These are phyloP conservation scores for Pachypanchax playfairii DNA, from an alignment of 2,113 vertebrate genomes.

Conservation along the genomic window DNA sequence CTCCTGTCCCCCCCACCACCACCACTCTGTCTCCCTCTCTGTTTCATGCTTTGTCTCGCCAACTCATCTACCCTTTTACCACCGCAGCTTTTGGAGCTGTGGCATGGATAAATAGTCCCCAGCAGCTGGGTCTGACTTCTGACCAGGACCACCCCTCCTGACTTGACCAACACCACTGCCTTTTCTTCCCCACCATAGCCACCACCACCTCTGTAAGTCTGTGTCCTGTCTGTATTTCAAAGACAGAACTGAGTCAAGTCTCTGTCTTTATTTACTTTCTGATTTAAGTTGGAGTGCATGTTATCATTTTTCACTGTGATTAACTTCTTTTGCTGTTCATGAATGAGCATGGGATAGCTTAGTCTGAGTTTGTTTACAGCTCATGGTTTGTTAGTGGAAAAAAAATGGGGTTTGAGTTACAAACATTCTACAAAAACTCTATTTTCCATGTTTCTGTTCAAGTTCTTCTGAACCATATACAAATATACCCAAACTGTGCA, in stretches of 20 bases:
- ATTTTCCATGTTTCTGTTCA: conserved; percentile 50
- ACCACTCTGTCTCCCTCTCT: conserved; percentile 43
- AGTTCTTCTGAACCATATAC: conserved; percentile 47
- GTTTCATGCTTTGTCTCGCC: conserved; percentile 54
- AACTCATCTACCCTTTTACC: conserved; percentile 54
- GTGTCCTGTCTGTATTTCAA: conserved; percentile 42
- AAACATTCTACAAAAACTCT: conserved; percentile 39
- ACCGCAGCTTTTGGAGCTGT: conserved; percentile 59
- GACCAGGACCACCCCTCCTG: conserved; percentile 72
- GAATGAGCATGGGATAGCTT: conserved; percentile 24
- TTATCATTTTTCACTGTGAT: conserved; percentile 34
- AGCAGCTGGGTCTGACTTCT: conserved; percentile 69
- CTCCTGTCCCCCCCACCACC: conserved; percentile 33
- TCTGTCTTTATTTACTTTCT: conserved; percentile 43
- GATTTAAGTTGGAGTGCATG: conserved; percentile 39
- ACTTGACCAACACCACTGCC: conserved; percentile 52
- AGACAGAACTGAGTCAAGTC: conserved; percentile 20
- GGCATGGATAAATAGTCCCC: conserved; percentile 65
- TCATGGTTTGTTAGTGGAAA: conserved; percentile 5
- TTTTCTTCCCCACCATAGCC: conserved; percentile 33
- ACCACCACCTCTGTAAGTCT: conserved; percentile 29
- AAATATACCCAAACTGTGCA: conserved; percentile 57
- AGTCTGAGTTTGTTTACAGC: conserved; percentile 45
- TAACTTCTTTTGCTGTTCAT: conserved; percentile 43
- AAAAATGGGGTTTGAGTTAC: conserved; percentile 34